A percentile compares a stretch with the other conserved stretches of the same genome.
phyloP scores from a whole-genome alignment of 2,888 invertebrate genomes.

The Resseliella maxima region DNA sequence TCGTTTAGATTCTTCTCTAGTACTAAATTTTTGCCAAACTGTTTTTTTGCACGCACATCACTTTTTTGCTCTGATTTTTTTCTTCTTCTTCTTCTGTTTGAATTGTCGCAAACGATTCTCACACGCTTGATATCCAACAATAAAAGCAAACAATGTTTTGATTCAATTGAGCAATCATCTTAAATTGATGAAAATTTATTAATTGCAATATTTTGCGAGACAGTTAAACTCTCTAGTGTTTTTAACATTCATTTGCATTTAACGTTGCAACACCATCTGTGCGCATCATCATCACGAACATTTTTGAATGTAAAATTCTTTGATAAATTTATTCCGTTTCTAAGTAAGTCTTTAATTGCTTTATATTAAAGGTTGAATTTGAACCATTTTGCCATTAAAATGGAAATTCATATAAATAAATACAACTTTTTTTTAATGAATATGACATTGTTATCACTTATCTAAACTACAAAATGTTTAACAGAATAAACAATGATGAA shows the following conservation, averaged over 20 bases:
- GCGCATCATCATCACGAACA: neutral
- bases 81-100: too few species aligned
- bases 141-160: neutral
- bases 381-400: too few species aligned
- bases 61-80: too few species aligned
- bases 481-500: too few species aligned
- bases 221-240: neutral
- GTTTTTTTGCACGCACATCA: neutral
- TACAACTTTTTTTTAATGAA: too few species aligned
- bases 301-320: neutral
- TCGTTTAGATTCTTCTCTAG: neutral
- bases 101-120: neutral
- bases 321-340: too few species aligned
- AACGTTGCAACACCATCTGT: conserved; percentile 5
- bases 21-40: neutral
- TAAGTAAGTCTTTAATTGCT: neutral
- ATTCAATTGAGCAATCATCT: conserved; percentile 23
- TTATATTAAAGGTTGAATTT: neutral
- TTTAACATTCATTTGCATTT: conserved; percentile 22
- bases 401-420: too few species aligned
- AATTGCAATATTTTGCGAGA: neutral
- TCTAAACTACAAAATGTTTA: too few species aligned
- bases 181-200: conserved; percentile 17
- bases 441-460: too few species aligned
- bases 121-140: neutral